Percentiles rank a stretch among this genome's conserved stretches.
Evolutionary conservation across 1,140 invertebrate species (phyloP).

Genomic region (Papilio polytes): DNA sequence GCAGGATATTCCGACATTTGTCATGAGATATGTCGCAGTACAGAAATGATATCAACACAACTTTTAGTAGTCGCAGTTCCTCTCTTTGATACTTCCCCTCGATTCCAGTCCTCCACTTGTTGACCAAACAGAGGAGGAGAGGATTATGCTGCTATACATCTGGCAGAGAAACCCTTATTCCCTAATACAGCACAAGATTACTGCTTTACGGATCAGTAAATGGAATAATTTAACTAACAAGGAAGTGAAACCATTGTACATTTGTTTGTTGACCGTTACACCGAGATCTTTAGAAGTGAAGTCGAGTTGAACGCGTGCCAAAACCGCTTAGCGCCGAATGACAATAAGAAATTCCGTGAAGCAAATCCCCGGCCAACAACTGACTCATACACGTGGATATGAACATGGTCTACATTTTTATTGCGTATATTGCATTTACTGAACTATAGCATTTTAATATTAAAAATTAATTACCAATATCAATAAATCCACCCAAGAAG

Average conservation of each 20-base stretch:
- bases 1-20: no score
- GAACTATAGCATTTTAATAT: neutral
- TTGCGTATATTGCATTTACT: constrained; percentile 1
- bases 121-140: no score
- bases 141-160: no score
- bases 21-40: no score
- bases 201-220: neutral
- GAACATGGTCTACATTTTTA: constrained; percentile 2
- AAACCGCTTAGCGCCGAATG: constrained; percentile 45
- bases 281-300: constrained; percentile 26
- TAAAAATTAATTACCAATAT: no score
- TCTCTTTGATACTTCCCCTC: no score
- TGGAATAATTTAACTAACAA: neutral
- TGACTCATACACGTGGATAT: constrained; percentile 44
- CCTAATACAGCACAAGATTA: neutral
- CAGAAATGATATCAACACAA: no score
- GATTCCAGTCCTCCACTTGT: no score
- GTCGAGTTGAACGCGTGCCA: constrained; percentile 44
- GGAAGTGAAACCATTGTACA: constrained; percentile 19
- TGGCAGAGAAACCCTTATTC: neutral
- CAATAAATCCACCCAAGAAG: no score
- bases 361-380: constrained; percentile 26
- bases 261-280: constrained; percentile 29
- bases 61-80: no score
- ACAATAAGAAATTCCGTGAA: constrained; percentile 46